These are phyloP conservation scores for Chymomyza fuscimana DNA, from an alignment of 2,888 invertebrate genomes.

Conservation along the genomic window DNA sequence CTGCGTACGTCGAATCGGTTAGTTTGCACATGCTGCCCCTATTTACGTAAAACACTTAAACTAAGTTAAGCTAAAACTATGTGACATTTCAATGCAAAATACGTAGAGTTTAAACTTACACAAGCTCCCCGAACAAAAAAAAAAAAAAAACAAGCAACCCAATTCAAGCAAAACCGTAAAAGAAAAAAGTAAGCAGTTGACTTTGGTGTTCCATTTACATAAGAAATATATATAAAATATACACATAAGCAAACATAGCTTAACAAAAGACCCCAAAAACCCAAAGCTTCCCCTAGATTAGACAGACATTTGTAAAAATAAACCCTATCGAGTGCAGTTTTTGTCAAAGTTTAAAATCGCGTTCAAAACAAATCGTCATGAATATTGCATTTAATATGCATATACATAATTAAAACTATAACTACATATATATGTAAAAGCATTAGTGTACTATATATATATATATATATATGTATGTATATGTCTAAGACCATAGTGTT, in stretches of 20 bases:
- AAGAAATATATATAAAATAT: not conserved
- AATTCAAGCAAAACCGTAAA: not conserved
- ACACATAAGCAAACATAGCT: not conserved
- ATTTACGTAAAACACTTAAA: not conserved
- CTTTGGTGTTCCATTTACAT: not conserved
- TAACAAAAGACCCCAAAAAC: not conserved
- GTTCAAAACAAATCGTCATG: slow-evolving; percentile 38
- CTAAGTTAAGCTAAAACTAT: slow-evolving; percentile 20
- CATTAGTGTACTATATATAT: slow-evolving; percentile 37
- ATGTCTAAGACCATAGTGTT: slow-evolving; percentile 63
- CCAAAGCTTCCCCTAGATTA: slow-evolving; percentile 28
- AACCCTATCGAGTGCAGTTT: slow-evolving; percentile 13
- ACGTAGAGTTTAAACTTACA: slow-evolving; percentile 41
- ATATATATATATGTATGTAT: slow-evolving; percentile 52
- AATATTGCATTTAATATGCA: slow-evolving; percentile 16
- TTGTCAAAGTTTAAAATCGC: slow-evolving; percentile 32
- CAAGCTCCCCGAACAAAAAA: slow-evolving; percentile 32
- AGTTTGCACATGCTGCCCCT: not conserved
- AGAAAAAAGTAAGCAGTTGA: slow-evolving; percentile 5
- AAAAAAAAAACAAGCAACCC: slow-evolving; percentile 9
- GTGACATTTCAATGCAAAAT: slow-evolving; percentile 70
- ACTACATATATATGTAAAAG: slow-evolving; percentile 22
- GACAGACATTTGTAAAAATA: slow-evolving; percentile 17
- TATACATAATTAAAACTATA: slow-evolving; percentile 32
- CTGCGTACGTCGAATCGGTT: not conserved